Conservation (phyloP, 1,140 invertebrate species). For the Cyclina sinensis region DNA sequence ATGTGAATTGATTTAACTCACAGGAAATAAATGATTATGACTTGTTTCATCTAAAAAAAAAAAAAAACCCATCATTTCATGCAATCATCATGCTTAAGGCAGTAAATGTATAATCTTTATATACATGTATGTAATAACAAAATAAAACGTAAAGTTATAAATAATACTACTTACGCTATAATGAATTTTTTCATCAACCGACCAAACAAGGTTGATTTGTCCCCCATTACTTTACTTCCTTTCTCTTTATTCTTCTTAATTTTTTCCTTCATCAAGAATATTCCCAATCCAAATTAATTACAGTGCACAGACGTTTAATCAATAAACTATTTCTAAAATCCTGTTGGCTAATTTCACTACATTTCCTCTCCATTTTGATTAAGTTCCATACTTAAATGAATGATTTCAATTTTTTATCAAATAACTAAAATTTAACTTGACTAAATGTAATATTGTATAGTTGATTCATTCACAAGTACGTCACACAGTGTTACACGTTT, state of each 20-base stretch:
- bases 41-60: no score
- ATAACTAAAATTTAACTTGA: no score
- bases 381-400: conserved; percentile 3
- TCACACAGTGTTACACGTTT: no score
- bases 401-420: no score
- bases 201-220: conserved; percentile 27
- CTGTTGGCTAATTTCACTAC: background rate
- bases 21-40: no score
- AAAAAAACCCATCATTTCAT: no score
- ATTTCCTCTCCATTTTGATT: background rate
- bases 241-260: conserved; percentile 16
- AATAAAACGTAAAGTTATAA: no score
- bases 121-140: background rate
- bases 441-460: no score
- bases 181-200: conserved; percentile 60
- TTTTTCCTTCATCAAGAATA: conserved; percentile 43
- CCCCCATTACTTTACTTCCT: conserved; percentile 18
- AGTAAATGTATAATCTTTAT: no score
- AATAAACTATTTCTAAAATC: background rate
- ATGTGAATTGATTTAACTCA: no score
- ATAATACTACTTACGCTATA: conserved; percentile 46
- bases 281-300: background rate
- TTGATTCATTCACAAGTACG: background rate
- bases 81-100: no score
- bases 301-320: background rate